Base-by-base conservation (phyloP, 37 sponge, comb jelly and placozoan genomes). In the Mnemiopsis leidyi region DNA sequence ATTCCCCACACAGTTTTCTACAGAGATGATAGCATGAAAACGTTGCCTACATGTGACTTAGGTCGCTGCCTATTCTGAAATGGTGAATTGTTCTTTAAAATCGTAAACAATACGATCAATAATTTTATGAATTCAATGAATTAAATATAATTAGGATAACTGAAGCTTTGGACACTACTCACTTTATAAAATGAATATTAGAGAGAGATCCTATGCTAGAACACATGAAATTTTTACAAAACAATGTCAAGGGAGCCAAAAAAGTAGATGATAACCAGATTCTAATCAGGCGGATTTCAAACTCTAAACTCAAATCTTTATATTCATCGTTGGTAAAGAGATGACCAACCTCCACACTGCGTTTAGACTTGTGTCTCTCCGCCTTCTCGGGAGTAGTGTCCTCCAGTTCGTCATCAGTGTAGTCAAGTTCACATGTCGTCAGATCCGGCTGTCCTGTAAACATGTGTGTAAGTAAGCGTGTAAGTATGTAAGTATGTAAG, bases 361-460 rank as follows among this genome's bases (percentile, higher is more conserved):
- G 61, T 48, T 48, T 48, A 13, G 61, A 48, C 13, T 77, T 77
- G 40, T 35, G 61, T 13, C 90, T 35, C 38, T 23, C 33, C 25
- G 33, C 38, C 29, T 85, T 85, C 61, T 85, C 90, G 1, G 90
- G 90, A 3, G 61, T 85, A 7, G 61, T 26, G 30, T 38, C 90
- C 26, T 85, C 90, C 1, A 85, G 29, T 25, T 85, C 90, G 29
- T 85, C 90, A 61, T 85, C 90, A 7, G 90, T 85, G 90, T 85
- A 85, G 61, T 85, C 90, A 0, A 85, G 48, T 25, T 85, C 90
- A 9, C 13, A 32, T 26, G 90, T 85, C 24, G 90, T 85, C 61
- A 85, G 61, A 28, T 85, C 90, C 13, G 90, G 90, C 35, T 85
- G 90, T 26, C 90, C 90, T 85, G 61, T 1, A 32, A 16, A 67